These are phyloP conservation scores for Circaetus gallicus DNA, from an alignment of 2,113 vertebrate species.

Conservation along the genomic window DNA sequence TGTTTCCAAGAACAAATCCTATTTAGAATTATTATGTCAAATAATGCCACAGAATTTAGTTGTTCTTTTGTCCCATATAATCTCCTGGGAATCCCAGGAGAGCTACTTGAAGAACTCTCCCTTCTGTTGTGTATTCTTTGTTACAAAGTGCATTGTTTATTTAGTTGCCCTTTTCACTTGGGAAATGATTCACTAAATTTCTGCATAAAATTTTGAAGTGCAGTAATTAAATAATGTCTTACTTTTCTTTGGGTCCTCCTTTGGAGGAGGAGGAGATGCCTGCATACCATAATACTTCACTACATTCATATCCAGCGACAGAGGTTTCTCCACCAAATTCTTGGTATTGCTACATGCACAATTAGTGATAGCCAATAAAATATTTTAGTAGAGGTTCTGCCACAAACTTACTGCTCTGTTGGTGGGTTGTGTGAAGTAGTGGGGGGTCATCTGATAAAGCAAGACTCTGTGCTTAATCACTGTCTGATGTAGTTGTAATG, in stretches of 20 bases:
- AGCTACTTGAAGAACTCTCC: not conserved
- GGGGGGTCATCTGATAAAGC: not conserved
- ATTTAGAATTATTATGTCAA: not conserved
- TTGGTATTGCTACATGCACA: not conserved
- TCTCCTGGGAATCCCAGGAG: not conserved
- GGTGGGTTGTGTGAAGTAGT: not conserved
- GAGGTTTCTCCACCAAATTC: not conserved
- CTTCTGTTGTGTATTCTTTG: not conserved
- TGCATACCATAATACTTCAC: not conserved
- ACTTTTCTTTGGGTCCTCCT: not conserved
- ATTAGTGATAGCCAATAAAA: not conserved
- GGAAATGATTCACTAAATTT: not conserved
- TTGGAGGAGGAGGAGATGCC: not conserved
- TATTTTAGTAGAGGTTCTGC: not conserved
- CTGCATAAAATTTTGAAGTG: not conserved
- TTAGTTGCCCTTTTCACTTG: not conserved
- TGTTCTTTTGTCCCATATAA: not conserved
- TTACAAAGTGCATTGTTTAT: not conserved
- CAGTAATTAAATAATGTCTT: not conserved
- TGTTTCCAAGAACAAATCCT: not conserved
- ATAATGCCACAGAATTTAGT: not conserved
- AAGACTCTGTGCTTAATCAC: not conserved
- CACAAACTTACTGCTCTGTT: not conserved
- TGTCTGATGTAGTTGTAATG: not conserved
- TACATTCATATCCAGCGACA: not conserved